Evolutionary conservation across 2,888 invertebrate genomes (phyloP).

Genomic region (Pristionchus entomophagus): DNA sequence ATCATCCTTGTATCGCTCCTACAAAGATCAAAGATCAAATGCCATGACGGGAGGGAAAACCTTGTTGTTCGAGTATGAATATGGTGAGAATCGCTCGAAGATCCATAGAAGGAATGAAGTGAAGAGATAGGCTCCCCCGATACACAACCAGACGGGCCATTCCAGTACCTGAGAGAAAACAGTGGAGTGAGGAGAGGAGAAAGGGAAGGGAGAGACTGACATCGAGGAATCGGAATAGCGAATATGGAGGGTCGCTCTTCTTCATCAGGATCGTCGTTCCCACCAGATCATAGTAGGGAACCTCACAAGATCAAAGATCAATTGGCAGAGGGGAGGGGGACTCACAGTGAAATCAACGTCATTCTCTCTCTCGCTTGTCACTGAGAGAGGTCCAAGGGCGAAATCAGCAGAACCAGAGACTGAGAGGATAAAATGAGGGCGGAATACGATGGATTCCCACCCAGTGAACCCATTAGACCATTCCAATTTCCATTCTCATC

Average conservation of each 20-base stretch:
- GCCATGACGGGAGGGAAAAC: conserved; percentile 81
- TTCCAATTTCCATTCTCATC: conserved; percentile 89
- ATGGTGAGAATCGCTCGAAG: conserved; percentile 96
- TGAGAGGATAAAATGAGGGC: conserved; percentile 12
- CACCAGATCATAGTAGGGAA: conserved; percentile 97
- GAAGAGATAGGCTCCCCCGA: conserved; percentile 93
- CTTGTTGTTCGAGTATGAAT: conserved; percentile 91
- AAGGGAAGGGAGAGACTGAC: conserved; percentile 79
- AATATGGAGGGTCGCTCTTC: conserved; percentile 89
- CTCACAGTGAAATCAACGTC: conserved; percentile 91
- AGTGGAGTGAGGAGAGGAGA: not conserved
- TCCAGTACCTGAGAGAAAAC: conserved; percentile 81
- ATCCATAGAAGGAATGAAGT: conserved; percentile 95
- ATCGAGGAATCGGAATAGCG: conserved; percentile 94
- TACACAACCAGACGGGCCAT: conserved; percentile 96
- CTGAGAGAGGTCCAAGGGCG: conserved; percentile 91
- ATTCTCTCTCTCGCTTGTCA: conserved; percentile 96
- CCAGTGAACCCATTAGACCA: conserved; percentile 82
- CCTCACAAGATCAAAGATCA: conserved; percentile 1
- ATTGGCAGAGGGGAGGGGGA: not conserved
- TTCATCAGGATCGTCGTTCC: conserved; percentile 97
- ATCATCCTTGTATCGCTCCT: conserved; percentile 85
- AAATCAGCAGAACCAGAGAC: conserved; percentile 85
- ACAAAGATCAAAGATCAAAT: not conserved
- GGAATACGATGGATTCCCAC: conserved; percentile 36